phyloP scores from a whole-genome alignment of 2,888 invertebrate genomes.

The Apamea anceps region DNA sequence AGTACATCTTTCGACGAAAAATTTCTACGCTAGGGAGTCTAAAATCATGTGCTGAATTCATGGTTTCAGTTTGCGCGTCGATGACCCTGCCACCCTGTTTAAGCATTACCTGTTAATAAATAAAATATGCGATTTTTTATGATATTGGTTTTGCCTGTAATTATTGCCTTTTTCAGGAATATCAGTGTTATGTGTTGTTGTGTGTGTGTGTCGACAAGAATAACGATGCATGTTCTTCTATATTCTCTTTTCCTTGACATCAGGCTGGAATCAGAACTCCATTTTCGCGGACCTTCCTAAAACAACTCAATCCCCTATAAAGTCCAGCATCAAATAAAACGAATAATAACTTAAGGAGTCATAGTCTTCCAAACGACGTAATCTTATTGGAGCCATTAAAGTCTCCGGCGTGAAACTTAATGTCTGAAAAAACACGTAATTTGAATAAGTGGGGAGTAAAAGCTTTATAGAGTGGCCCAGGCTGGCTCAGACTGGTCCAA shows the following conservation, averaged over 20 bases:
- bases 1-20: too few species aligned
- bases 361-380: conserved; percentile 41
- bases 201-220: not conserved
- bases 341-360: conserved; percentile 51
- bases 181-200: not conserved
- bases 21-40: too few species aligned
- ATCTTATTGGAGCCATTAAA: conserved; percentile 58
- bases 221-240: not conserved
- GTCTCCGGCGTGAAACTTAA: conserved; percentile 52
- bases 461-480: conserved; percentile 52
- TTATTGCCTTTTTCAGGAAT: not conserved
- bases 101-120: not conserved
- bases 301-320: conserved; percentile 45
- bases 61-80: too few species aligned
- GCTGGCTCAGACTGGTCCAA: conserved; percentile 47
- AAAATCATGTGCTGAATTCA: too few species aligned
- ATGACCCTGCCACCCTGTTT: too few species aligned
- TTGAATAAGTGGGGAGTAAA: conserved; percentile 60
- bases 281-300: not conserved
- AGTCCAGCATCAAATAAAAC: conserved; percentile 50
- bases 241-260: not conserved
- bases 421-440: conserved; percentile 59
- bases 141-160: not conserved
- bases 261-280: conserved; percentile 22
- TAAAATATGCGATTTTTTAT: not conserved